Base-by-base conservation (phyloP, 2,888 invertebrate genomes). In the Panopea generosa region DNA sequence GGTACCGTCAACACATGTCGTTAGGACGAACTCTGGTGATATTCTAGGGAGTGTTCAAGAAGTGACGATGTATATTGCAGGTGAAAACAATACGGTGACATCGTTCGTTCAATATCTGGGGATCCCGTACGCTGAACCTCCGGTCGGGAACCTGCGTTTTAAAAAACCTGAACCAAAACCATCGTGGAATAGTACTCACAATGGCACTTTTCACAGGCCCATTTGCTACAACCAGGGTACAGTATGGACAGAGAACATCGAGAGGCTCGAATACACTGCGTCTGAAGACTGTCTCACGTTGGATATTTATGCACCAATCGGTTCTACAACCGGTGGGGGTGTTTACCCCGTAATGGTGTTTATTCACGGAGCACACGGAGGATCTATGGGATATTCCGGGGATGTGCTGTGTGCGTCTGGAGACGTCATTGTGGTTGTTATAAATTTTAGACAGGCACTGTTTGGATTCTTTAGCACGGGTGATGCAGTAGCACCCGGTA, bases 401-500 rank as follows among this genome's bases (percentile, higher is more conserved):
- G 71, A 75, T 20, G 61, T 47, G 2, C 22, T 79, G 24, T 53
- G 60, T 45, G 71, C 63, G 4, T 55, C 92, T n/a, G 93, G 93
- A 14, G 93, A 93, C 50, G 89, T 94, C 22, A 92, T 94, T 2
- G 92, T 94, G 0, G 94, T 94, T 18, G 93, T 93, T 1, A 91
- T 93, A 47, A 93, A 94, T 82, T 94, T 93, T 84, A 87, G 94
- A 14, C 87, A 94, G 1, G 93, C 93, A 18, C 89, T 93, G 1
- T 88, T 94, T 26, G 93, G 94, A 11, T 94, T 93, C 82, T 85
- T 94, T 76, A 91, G 90, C 24, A 92, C 92, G 26, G 86, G 92
- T 27, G 93, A 93, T 69, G 87, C 88, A 11, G 93, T 93, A 77
- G 94, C 88, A 3, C 85, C 90, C 0, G 93, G 93, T 4, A 94